Base-by-base conservation (phyloP, 2,797 vertebrate species). In the Sebastes itinus region DNA sequence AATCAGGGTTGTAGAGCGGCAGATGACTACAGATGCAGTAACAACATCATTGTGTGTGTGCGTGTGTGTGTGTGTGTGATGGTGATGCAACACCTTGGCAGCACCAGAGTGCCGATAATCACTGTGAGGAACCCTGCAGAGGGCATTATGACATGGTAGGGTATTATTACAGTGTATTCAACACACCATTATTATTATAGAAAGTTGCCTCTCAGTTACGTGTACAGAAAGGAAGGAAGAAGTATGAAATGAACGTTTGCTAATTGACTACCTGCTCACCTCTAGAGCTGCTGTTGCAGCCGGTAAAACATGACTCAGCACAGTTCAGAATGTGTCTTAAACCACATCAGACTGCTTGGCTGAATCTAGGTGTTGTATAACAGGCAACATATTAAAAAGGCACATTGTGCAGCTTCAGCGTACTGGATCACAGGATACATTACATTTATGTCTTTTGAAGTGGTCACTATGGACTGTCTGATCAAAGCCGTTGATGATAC, bases 261-360 rank as follows among this genome's bases (percentile, higher is more conserved):
- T 71, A 52, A 80, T 64, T 46, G 25, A 38, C 64, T 75, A 58
- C 61, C 63, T 85, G 72, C 72, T 77, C 55, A 62, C 35, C 11
- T 20, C 5, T 33, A 49, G 42, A 66, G 33, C 62, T 49, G 46
- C 16, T 49, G 46, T 49, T 49, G 46, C 46, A 49, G 46, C 7
- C 18, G 0, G 46, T 49, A 2, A 49, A 49, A 49, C 46, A 7
- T 49, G 46, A 49, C 46, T 49, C 3, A 49, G 46, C 46, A 49
- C 69, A 33, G 30, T 76, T 64, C 64, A 68, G 61, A 75, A 28
- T 55, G 59, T 18, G 80, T 71, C 58, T 77, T 18, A 49, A 85
- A 84, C 81, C 79, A 80, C 77, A 84, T 81, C 72, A 16, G 75
- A 78, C 74, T 49, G 46, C 46, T 49, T 49, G 46, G 46, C 46